phyloP scores from a whole-genome alignment of 2,113 vertebrate species.

The Mystacornis crossleyi region DNA sequence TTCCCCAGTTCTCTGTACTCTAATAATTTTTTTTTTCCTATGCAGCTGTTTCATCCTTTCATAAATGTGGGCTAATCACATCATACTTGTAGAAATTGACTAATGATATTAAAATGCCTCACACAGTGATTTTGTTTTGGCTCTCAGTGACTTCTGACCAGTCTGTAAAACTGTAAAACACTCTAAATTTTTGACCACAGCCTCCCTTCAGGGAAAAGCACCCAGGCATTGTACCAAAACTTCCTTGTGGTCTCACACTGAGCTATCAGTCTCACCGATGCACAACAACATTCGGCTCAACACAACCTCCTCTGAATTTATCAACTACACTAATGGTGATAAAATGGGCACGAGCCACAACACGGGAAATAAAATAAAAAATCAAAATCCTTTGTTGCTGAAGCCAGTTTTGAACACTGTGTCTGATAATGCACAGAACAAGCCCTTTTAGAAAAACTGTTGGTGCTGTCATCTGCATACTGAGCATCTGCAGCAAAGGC shows the following conservation, averaged over 20 bases:
- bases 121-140: background rate
- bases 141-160: background rate
- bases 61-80: background rate
- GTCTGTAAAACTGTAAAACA: background rate
- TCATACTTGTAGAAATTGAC: background rate
- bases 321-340: background rate
- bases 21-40: background rate
- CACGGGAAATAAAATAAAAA: background rate
- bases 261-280: background rate
- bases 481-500: background rate
- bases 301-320: background rate
- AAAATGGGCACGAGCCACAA: background rate
- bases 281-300: background rate
- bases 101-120: background rate
- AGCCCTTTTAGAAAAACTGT: slow-evolving; percentile 40
- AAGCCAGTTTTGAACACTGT: background rate
- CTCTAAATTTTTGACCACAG: background rate
- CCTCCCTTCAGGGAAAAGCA: background rate
- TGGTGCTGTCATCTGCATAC: slow-evolving; percentile 42
- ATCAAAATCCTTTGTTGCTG: background rate
- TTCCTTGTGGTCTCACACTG: background rate
- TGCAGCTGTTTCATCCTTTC: background rate
- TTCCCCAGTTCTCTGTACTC: background rate
- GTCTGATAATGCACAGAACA: background rate
- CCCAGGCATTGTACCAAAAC: background rate